Evolutionary conservation across 2,113 vertebrate species (phyloP).

Genomic region (Ramphastos sulfuratus): DNA sequence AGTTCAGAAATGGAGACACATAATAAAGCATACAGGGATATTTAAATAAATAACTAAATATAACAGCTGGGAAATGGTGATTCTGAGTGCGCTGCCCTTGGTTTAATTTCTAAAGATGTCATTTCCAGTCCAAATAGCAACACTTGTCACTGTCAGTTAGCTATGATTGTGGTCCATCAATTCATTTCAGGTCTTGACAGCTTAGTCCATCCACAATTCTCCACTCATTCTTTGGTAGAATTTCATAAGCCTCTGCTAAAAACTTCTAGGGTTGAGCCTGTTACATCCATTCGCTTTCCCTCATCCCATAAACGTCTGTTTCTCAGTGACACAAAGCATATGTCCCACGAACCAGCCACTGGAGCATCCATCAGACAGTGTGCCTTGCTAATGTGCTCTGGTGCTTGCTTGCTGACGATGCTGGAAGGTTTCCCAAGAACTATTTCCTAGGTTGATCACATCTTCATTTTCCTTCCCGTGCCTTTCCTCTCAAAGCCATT

Average conservation of each 20-base stretch:
- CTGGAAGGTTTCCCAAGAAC: conserved; percentile 46
- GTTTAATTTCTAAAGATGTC: conserved; percentile 10
- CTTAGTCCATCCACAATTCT: background rate
- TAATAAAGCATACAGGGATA: background rate
- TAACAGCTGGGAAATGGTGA: background rate
- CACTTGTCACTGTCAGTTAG: conserved; percentile 27
- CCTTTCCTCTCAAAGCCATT: conserved; percentile 15
- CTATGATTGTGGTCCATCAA: conserved; percentile 27
- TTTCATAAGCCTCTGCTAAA: background rate
- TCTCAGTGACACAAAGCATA: background rate
- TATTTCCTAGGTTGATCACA: conserved; percentile 53
- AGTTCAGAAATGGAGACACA: background rate
- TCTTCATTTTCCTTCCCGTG: conserved; percentile 38
- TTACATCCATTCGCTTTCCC: conserved; percentile 36
- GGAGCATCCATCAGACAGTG: conserved; percentile 11
- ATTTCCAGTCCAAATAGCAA: conserved; percentile 21
- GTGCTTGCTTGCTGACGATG: background rate
- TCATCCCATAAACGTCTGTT: background rate
- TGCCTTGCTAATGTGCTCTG: background rate
- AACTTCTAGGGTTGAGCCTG: conserved; percentile 9
- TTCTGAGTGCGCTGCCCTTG: background rate
- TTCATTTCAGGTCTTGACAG: background rate
- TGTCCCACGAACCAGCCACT: background rate
- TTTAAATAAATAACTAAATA: background rate
- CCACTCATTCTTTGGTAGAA: background rate